A percentile compares a stretch with the other conserved stretches of the same genome.
These are phyloP conservation scores for Zoanthus sansibaricus DNA, from an alignment of 92 coral and sea anemone species.

Conservation along the genomic window DNA sequence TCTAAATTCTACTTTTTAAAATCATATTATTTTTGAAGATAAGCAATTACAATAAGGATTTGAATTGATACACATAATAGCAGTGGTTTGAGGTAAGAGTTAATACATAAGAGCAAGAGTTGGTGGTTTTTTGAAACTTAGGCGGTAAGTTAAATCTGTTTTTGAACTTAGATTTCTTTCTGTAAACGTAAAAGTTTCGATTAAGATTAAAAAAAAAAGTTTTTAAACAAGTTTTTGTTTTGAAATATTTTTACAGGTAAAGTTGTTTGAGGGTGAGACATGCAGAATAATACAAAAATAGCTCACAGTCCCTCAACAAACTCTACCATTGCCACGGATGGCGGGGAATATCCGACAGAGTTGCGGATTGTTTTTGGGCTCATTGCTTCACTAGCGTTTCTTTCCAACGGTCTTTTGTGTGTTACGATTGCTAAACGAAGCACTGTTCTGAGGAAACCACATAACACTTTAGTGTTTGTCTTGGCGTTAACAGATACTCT, in stretches of 20 bases:
- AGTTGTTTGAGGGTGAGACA: background rate
- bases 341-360: background rate
- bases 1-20: background rate
- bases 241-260: background rate
- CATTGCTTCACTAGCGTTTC: conserved; percentile 32
- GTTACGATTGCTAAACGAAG: conserved; percentile 21
- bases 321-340: background rate
- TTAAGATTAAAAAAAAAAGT: background rate
- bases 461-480: conserved; percentile 29
- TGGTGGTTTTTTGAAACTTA: too few relatives aligned
- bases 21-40: background rate
- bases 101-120: too few relatives aligned
- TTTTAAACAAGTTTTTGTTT: too few relatives aligned
- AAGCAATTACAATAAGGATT: background rate
- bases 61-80: background rate
- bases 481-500: conserved; percentile 26
- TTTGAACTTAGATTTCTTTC: too few relatives aligned
- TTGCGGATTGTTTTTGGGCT: conserved; percentile 8
- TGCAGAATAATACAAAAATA: background rate
- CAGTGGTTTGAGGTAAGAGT: too few relatives aligned
- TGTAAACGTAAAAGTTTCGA: background rate
- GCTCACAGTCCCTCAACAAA: background rate
- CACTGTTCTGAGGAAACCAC: conserved; percentile 19
- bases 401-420: conserved; percentile 38
- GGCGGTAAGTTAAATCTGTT: too few relatives aligned